Conservation (phyloP, 2,113 vertebrate genomes). For the Paramisgurnus dabryanus region DNA sequence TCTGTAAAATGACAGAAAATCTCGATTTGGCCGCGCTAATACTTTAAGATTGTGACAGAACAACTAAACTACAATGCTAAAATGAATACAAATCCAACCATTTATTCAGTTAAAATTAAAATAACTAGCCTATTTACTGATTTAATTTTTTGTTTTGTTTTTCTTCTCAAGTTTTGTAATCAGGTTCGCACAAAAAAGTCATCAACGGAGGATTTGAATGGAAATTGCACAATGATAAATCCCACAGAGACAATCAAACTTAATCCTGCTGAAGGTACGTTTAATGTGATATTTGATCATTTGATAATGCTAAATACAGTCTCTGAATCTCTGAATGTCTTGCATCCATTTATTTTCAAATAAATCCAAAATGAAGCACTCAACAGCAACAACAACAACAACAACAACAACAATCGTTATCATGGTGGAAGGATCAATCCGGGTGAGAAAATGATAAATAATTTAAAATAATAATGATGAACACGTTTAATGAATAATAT, state of each 20-base stretch:
- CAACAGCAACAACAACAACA: conserved; percentile 22
- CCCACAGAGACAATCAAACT: neutral
- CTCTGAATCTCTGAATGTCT: neutral
- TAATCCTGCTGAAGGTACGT: conserved; percentile 49
- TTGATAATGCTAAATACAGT: neutral
- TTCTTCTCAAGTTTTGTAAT: conserved; percentile 52
- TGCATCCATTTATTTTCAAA: neutral
- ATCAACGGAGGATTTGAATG: conserved; percentile 51
- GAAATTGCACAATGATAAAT: conserved; percentile 39
- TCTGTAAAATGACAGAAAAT: too few species aligned
- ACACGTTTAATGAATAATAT: neutral
- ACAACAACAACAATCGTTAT: conserved; percentile 12
- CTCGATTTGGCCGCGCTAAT: too few species aligned
- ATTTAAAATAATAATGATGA: neutral
- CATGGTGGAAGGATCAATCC: neutral
- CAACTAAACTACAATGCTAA: too few species aligned
- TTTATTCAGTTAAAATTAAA: too few species aligned
- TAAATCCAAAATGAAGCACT: neutral
- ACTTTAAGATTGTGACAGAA: too few species aligned
- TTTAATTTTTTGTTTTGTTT: neutral
- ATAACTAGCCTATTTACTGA: too few species aligned
- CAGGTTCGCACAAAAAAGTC: conserved; percentile 36
- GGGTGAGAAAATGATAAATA: neutral
- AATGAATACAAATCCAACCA: too few species aligned
- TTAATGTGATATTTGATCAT: neutral